phyloP scores from a whole-genome alignment of 2,113 vertebrate species.

The Grammomys surdaster region DNA sequence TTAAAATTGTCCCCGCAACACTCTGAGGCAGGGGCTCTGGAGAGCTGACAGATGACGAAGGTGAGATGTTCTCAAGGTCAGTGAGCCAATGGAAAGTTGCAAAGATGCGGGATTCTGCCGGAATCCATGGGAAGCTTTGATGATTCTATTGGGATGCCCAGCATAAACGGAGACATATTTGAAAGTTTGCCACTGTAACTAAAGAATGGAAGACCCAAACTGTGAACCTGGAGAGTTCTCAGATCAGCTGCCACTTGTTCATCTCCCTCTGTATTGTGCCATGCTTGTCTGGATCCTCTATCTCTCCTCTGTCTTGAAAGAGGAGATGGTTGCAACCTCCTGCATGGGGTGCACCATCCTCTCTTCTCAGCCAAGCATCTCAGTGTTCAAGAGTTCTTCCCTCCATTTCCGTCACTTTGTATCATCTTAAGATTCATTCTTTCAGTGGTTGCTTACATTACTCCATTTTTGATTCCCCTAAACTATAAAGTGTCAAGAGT shows the following conservation, averaged over 20 bases:
- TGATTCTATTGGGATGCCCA: background rate
- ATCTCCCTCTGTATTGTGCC: background rate
- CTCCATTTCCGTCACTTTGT: rapidly evolving
- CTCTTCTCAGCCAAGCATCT: too few species aligned
- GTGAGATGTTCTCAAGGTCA: background rate
- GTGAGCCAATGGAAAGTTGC: background rate
- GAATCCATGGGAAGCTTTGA: background rate
- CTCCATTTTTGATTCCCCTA: background rate
- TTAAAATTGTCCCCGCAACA: background rate
- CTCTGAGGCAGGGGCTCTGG: background rate
- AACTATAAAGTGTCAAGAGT: background rate
- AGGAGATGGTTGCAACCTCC: too few species aligned
- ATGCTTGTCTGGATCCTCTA: too few species aligned
- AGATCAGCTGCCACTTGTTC: background rate
- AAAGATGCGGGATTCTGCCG: background rate
- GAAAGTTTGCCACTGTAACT: background rate
- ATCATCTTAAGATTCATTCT: background rate
- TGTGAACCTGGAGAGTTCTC: background rate
- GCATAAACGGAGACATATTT: background rate
- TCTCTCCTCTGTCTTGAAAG: background rate
- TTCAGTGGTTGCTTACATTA: background rate
- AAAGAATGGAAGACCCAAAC: background rate
- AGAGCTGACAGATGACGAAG: background rate
- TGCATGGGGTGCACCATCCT: rapidly evolving
- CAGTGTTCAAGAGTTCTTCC: too few species aligned